These are phyloP conservation scores for Pelecanus crispus DNA, from an alignment of 2,113 vertebrate species.

Conservation along the genomic window DNA sequence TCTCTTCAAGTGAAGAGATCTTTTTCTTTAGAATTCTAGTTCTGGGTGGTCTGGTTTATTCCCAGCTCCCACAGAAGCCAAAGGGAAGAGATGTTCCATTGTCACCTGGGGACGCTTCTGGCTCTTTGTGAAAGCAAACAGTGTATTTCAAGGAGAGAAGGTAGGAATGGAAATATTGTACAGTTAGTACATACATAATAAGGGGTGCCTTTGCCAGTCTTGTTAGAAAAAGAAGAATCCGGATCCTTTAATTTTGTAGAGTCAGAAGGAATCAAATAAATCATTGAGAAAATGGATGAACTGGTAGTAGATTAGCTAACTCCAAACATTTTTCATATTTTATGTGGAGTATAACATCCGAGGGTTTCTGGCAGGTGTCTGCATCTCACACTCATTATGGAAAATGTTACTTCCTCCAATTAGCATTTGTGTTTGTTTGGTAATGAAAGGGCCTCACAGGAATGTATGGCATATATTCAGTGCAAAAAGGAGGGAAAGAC, in stretches of 20 bases:
- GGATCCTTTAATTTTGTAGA: background rate
- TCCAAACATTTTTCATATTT: background rate
- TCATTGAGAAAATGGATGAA: background rate
- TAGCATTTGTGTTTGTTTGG: background rate
- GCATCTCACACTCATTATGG: background rate
- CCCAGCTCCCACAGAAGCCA: background rate
- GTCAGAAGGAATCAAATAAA: background rate
- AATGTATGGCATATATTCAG: background rate
- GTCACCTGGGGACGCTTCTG: background rate
- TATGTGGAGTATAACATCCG: background rate
- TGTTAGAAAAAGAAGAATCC: background rate
- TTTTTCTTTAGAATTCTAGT: background rate
- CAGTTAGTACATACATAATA: background rate
- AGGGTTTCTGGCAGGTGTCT: background rate
- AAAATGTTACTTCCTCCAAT: background rate
- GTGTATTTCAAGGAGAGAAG: background rate
- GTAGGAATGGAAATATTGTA: background rate
- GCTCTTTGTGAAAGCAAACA: background rate
- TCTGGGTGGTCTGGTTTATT: slow-evolving; percentile 38
- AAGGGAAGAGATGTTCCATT: background rate
- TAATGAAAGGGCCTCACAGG: background rate
- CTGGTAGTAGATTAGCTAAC: background rate
- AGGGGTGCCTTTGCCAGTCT: background rate
- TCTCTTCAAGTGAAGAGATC: background rate
- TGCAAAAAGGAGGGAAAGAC: background rate